These are phyloP conservation scores for Pangasius krempfi DNA, from an alignment of 2,797 vertebrate genomes.

Conservation along the genomic window DNA sequence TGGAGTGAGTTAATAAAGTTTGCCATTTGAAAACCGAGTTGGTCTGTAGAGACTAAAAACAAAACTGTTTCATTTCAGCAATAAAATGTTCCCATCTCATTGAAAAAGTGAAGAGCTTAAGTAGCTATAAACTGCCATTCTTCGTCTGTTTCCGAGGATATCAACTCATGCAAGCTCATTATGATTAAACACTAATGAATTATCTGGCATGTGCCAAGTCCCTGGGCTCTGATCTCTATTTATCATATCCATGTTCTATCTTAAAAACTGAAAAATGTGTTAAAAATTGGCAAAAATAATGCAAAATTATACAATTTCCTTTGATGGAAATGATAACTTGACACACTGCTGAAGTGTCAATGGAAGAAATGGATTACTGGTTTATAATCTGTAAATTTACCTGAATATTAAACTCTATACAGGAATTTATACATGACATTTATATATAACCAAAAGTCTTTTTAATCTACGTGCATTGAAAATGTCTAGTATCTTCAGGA, in stretches of 20 bases:
- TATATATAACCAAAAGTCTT: background rate
- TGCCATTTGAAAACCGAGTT: background rate
- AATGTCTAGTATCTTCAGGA: background rate
- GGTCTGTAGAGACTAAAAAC: background rate
- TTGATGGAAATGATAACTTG: background rate
- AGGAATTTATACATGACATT: background rate
- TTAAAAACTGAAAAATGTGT: background rate
- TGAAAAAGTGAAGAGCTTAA: slow-evolving; percentile 26
- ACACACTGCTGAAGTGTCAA: background rate
- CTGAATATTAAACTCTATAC: background rate
- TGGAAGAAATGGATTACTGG: background rate
- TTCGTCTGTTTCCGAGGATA: slow-evolving; percentile 20
- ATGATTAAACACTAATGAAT: slow-evolving; percentile 47
- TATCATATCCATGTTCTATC: slow-evolving; percentile 24
- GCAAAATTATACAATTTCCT: background rate
- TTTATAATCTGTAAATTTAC: background rate
- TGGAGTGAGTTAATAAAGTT: background rate
- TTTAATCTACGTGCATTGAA: background rate
- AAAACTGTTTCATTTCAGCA: slow-evolving; percentile 14
- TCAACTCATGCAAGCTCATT: slow-evolving; percentile 44
- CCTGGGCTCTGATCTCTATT: slow-evolving; percentile 31
- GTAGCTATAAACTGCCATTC: slow-evolving; percentile 11
- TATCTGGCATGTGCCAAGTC: slow-evolving; percentile 36
- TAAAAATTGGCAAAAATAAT: background rate
- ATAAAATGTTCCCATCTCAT: slow-evolving; percentile 17